Conservation (phyloP, 2,888 invertebrate genomes). For the Noctua janthe region DNA sequence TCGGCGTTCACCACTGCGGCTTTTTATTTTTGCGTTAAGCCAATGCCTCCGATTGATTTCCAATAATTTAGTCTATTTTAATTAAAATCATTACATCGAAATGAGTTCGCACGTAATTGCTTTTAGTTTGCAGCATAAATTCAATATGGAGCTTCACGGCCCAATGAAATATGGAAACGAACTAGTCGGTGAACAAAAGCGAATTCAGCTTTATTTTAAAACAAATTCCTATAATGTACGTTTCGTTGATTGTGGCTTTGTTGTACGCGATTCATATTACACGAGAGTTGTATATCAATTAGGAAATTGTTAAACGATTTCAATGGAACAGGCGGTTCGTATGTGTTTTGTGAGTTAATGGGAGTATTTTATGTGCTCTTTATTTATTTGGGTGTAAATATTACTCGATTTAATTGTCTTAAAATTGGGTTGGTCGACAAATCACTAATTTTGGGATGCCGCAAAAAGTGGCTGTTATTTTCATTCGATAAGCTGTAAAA, state of each 20-base stretch:
- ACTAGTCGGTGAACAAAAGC: slow-evolving; percentile 62
- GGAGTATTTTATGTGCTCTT: slow-evolving; percentile 16
- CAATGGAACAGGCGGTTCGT: slow-evolving; percentile 27
- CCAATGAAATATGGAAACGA: slow-evolving; percentile 71
- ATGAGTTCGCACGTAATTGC: slow-evolving; percentile 71
- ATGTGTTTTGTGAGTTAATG: slow-evolving; percentile 30
- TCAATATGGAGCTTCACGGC: slow-evolving; percentile 67
- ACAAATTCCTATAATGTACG: slow-evolving; percentile 64
- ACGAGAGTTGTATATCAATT: slow-evolving; percentile 60
- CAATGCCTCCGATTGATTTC: slow-evolving; percentile 41
- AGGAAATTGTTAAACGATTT: slow-evolving; percentile 59
- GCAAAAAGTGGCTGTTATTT: neutral
- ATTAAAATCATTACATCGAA: slow-evolving; percentile 74
- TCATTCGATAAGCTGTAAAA: neutral
- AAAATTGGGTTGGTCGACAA: neutral
- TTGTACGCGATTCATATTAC: slow-evolving; percentile 58
- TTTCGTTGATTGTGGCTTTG: slow-evolving; percentile 64
- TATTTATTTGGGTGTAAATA: slow-evolving; percentile 34
- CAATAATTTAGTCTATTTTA: slow-evolving; percentile 70
- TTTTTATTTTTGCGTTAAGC: slow-evolving; percentile 39
- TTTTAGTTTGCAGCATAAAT: slow-evolving; percentile 68
- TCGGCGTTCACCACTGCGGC: slow-evolving; percentile 40
- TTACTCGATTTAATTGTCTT: slow-evolving; percentile 15
- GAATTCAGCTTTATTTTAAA: slow-evolving; percentile 65
- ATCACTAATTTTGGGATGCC: neutral